Evolutionary conservation across 30 jellyfish, hydroid and myxozoan species (phyloP), one percentile per base, ranked within the genome.

Genomic region (Hydractinia echinata): DNA sequence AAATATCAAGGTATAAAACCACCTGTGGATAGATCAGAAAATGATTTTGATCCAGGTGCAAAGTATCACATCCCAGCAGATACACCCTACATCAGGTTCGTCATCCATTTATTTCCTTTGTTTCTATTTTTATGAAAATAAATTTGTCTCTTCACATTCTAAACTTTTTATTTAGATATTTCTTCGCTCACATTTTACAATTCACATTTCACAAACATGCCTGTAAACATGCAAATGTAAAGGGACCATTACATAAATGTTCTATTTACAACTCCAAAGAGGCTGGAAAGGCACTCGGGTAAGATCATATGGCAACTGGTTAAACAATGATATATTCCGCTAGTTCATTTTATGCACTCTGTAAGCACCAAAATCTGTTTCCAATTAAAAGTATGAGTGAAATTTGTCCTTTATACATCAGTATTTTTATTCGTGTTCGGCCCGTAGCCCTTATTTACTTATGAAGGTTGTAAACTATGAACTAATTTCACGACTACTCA

Each of bases 41-140:
- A 67, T 7, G 95, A 84, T 73, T 91, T 91, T 55, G 97, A 91
- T 79, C 96, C 97, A 44, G 97, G 97, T 6, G 97, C 97, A 72
- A 91, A 91, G 86, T 91, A 86, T 74, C 97, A 91, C 76, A 87
- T 91, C 66, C 96, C 97, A 5, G 96, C 95, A 51, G 94, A 91
- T 76, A 83, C 95, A 18, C 96, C 97, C 5, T 91, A 91, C 79
- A 91, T 91, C 72, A 86, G 97, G 97, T 91, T 61, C 44, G 44
- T 30, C 44, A 30, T 30, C 44, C 44, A 30, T 30, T 30, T 30
- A 30, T 30, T 30, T 30, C 2, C 44, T 30, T 30, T 30, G 44
- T 30, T 30, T 30, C 44, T 0, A 30, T 30, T 30, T 30, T 30
- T 30, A 30, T 30, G 44, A 30, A 30, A 30, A 30, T 30, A 30